Conservation (phyloP, 2,797 vertebrate species). For the Phrynocephalus vlangalii region DNA sequence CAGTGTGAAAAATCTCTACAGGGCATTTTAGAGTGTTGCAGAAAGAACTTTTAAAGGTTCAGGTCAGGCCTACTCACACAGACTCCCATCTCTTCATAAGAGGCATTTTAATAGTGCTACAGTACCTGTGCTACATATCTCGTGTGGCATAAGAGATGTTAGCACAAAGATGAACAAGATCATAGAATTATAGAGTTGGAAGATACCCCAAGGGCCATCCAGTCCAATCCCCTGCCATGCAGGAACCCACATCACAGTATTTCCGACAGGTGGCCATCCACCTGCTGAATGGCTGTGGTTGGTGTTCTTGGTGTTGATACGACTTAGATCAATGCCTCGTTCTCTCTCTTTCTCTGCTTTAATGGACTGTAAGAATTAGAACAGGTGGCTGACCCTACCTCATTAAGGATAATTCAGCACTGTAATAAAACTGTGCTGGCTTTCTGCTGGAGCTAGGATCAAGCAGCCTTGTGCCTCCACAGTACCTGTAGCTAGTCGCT, state of each 20-base stretch:
- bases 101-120: too few relatives aligned
- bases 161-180: too few relatives aligned
- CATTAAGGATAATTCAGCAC: neutral
- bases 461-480: neutral
- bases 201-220: too few relatives aligned
- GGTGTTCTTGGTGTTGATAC: neutral
- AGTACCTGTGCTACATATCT: too few relatives aligned
- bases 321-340: neutral
- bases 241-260: too few relatives aligned
- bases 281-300: neutral
- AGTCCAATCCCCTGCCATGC: too few relatives aligned
- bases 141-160: too few relatives aligned
- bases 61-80: too few relatives aligned
- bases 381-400: neutral
- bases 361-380: neutral
- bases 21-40: neutral
- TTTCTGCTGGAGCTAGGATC: conserved; percentile 10
- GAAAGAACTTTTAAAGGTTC: neutral
- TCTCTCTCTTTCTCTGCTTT: neutral
- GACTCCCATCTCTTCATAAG: too few relatives aligned
- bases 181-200: too few relatives aligned
- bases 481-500: conserved; percentile 9
- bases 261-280: too few relatives aligned
- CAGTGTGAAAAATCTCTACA: neutral
- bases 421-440: neutral